Percentiles rank a stretch among this genome's conserved stretches.
Evolutionary conservation across 2,797 vertebrate species (phyloP).

Genomic region (Psittacula derbiana): DNA sequence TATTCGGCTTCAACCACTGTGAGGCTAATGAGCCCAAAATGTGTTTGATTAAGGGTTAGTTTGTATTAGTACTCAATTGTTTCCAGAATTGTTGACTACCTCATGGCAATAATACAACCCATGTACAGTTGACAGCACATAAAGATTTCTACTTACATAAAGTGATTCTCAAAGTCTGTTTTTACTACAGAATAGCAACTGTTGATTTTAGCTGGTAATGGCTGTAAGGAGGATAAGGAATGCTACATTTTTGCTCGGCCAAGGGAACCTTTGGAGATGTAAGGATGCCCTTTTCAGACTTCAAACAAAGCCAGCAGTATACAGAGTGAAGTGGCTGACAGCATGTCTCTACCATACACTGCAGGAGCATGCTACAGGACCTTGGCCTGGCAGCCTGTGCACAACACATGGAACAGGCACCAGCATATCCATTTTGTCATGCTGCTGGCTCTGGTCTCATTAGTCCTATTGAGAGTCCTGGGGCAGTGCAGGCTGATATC

Average conservation of each 20-base stretch:
- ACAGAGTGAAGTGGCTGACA: not conserved
- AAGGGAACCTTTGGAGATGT: not conserved
- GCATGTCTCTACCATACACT: fast-evolving
- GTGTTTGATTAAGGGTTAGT: not conserved
- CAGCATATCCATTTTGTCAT: not conserved
- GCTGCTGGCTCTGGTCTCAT: not conserved
- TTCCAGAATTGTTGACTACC: not conserved
- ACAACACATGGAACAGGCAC: not conserved
- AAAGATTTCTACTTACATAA: not conserved
- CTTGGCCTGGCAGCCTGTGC: not conserved
- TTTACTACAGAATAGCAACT: not conserved
- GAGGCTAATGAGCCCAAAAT: not conserved
- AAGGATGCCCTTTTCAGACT: not conserved
- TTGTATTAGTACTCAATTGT: not conserved
- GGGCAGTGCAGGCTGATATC: not conserved
- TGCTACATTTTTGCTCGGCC: not conserved
- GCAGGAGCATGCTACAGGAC: fast-evolving
- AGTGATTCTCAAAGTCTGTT: not conserved
- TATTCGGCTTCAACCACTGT: not conserved
- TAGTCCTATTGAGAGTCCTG: not conserved
- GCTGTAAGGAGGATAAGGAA: not conserved
- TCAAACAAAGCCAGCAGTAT: fast-evolving
- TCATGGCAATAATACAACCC: not conserved
- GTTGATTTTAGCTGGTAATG: not conserved
- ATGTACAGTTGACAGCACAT: not conserved